Base-by-base conservation (phyloP, 2,113 vertebrate genomes). In the Callionymus lyra region DNA sequence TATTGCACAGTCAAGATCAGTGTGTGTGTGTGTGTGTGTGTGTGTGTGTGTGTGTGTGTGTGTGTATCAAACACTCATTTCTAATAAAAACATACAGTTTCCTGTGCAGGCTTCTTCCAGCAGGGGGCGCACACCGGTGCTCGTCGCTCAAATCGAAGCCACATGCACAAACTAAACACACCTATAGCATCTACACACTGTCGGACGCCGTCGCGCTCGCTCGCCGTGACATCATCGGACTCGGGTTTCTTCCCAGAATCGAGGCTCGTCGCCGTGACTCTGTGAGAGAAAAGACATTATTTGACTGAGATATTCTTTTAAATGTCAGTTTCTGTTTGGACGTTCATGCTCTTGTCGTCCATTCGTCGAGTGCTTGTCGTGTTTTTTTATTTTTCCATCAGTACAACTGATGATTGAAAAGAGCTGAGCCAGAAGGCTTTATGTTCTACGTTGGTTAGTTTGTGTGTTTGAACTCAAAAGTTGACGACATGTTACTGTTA, bases 91-190 rank as follows among this genome's bases (percentile, higher is more conserved):
- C 76, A 81, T 16, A 47, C 48, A 31, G 46, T 64, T 81, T 79
- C 80, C 78, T 63, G 34, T 44, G 49, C 54, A 56, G 5, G 33
- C 46, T 38, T 65, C 71, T 73, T 58, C 65, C 69, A 63, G 50
- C 45, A 47, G 47, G 44, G 36, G 62, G 47, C 35, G 34, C 33
- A 31, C 34, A 55, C 43, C 35, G 5, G 61, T 42, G 47, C 59
- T 61, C 62, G 66, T 72, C 51, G 68, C 59, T 70, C 37, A 78
- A 76, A 84, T 84, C 48, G 70, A 72, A 77, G 49, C 77, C 80
- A 83, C 65, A 76, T 82, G 81, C 53, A 50, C 38, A 53, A 42
- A 65, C 34, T 44, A 40, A 55, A 72, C 60, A 67, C 65, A 45
- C 68, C 68, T 34, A 34, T 53, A 53, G 56, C 61, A 68, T 64